phyloP scores from a whole-genome alignment of 2,888 invertebrate genomes.

The Entomobrya proxima region DNA sequence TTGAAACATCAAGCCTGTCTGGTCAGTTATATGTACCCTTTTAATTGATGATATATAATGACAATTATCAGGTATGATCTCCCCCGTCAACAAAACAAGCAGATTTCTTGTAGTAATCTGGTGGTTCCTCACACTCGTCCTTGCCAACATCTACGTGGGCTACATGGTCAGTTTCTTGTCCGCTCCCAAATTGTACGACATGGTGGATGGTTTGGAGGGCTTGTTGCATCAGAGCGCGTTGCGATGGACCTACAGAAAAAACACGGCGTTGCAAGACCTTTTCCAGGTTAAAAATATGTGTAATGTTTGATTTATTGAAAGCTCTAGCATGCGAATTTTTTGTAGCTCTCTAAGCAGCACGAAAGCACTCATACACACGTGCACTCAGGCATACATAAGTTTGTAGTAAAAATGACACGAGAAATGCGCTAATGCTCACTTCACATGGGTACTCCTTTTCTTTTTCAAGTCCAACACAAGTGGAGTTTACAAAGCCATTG shows the following conservation, averaged over 20 bases:
- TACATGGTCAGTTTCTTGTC: slow-evolving; percentile 74
- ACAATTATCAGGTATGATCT: slow-evolving; percentile 67
- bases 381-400: background rate
- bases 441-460: too few species aligned
- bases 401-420: background rate
- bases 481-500: slow-evolving; percentile 72
- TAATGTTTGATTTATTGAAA: too few species aligned
- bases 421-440: background rate
- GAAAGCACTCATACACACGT: background rate
- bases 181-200: slow-evolving; percentile 71
- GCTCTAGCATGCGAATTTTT: too few species aligned
- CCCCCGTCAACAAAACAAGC: slow-evolving; percentile 71
- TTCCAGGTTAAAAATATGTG: slow-evolving; percentile 63
- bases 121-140: slow-evolving; percentile 72
- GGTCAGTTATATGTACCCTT: background rate
- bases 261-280: slow-evolving; percentile 71
- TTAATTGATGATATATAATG: background rate
- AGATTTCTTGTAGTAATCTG: slow-evolving; percentile 72
- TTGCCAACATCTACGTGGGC: slow-evolving; percentile 74
- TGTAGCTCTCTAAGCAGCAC: too few species aligned
- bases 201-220: slow-evolving; percentile 72
- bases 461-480: slow-evolving; percentile 64
- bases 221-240: slow-evolving; percentile 65
- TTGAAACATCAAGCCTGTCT: background rate
- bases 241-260: slow-evolving; percentile 72